Evolutionary conservation across 2,113 vertebrate genomes (phyloP).

Genomic region (Salvelinus sp.): DNA sequence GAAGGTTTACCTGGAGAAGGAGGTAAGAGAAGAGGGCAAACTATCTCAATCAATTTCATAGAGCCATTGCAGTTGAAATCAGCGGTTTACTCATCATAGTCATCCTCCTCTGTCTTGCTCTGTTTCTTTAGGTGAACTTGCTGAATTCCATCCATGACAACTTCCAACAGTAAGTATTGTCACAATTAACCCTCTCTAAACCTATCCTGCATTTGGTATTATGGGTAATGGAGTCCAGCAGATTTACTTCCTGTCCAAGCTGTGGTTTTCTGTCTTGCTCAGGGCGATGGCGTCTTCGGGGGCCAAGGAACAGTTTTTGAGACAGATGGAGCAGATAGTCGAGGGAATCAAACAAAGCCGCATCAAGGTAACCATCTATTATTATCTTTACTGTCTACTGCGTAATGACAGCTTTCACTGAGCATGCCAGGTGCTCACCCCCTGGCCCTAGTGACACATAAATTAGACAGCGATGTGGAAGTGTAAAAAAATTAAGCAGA

Average conservation of each 20-base stretch:
- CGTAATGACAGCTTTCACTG: background rate
- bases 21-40: constrained; percentile 71
- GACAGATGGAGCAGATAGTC: constrained; percentile 98
- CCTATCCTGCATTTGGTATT: background rate
- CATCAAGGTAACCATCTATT: constrained; percentile 81
- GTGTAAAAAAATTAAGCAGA: background rate
- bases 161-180: constrained; percentile 92
- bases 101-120: background rate
- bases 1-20: constrained; percentile 97
- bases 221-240: background rate
- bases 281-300: constrained; percentile 95
- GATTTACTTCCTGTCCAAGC: constrained; percentile 1
- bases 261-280: constrained; percentile 7
- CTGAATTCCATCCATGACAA: constrained; percentile 98
- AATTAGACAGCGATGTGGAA: background rate
- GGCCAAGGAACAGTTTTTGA: constrained; percentile 91
- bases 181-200: too few species aligned
- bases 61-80: background rate
- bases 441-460: background rate
- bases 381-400: background rate
- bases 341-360: constrained; percentile 96
- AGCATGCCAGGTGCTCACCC: background rate
- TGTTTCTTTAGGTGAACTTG: constrained; percentile 83
- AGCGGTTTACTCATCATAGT: background rate
- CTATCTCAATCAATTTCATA: background rate